A percentile compares a stretch with the other conserved stretches of the same genome.
These are phyloP conservation scores for Loriculus beryllinus DNA, from an alignment of 2,797 vertebrate genomes.

Conservation along the genomic window DNA sequence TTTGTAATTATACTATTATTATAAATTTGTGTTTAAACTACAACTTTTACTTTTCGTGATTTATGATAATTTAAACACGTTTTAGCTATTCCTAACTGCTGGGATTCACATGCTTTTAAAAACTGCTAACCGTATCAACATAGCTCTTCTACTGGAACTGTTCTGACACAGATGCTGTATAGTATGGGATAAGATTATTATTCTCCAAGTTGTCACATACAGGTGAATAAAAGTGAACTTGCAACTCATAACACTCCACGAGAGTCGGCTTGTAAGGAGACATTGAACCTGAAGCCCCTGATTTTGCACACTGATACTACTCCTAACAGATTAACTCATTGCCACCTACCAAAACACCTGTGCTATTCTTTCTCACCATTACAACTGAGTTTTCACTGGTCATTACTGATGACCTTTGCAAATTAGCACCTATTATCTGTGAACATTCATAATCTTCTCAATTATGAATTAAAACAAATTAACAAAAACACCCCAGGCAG, in stretches of 20 bases:
- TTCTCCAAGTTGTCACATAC: background rate
- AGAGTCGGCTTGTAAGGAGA: background rate
- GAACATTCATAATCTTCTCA: background rate
- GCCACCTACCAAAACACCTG: background rate
- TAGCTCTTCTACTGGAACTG: background rate
- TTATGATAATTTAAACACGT: background rate
- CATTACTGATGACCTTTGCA: background rate
- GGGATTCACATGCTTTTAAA: background rate
- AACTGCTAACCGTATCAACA: background rate
- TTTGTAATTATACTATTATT: background rate
- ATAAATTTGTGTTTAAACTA: background rate
- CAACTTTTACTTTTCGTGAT: background rate
- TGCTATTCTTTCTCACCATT: background rate
- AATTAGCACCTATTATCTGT: background rate
- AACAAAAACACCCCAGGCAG: background rate
- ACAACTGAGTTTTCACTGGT: background rate
- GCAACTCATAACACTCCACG: background rate
- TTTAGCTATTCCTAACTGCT: background rate
- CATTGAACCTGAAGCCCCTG: background rate
- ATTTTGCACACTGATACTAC: background rate
- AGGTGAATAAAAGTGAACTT: background rate
- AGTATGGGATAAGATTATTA: background rate
- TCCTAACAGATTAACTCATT: background rate
- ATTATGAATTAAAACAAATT: background rate
- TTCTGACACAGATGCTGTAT: background rate